Evolutionary conservation across 2,888 invertebrate species (phyloP), one percentile per base, ranked within the genome.

Genomic region (Conistra vaccinii): DNA sequence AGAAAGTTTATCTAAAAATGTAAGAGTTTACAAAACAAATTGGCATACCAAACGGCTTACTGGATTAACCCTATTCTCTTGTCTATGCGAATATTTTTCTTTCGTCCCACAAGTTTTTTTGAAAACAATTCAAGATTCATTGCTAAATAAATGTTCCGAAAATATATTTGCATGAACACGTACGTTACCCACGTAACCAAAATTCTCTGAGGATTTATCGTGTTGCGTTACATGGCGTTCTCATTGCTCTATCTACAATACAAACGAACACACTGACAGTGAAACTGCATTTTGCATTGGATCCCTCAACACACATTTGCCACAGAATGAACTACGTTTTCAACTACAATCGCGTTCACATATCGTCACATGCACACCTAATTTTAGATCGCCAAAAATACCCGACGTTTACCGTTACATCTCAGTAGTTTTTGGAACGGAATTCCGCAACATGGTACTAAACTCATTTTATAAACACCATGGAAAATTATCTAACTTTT

Each of bases 331-430:
- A 76, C 66, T 76, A 65, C 12, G 12, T 42, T 26, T 63, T 29
- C 51, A 7, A 87, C 85, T 78, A 88, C 83, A 87, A 87, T 83
- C 62, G 5, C 85, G 86, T 80, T 81, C 84, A 76, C 85, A 79
- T 85, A 88, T 88, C 88, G 83, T 88, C 89, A 82, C 87, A 87
- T 89, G 88, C 91, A 81, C 45, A 67, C 63, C 85, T 90, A 92
- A 92, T 91, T 91, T 92, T 91, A 93, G 91, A 85, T 71, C 60
- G 81, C 83, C 79, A 86, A 91, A 93, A 89, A 86, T 78, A 80
- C 76, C 29, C 77, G 79, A 90, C 89, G 88, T 89, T 93, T 73
- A 92, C 90, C 86, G 81, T 85, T 84, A 78, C 81, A 81, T 88
- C 87, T 81, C 65, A 53, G 82, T 83, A 78, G 83, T 87, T 88